Evolutionary conservation across 2,797 vertebrate genomes (phyloP), one percentile per base, ranked within the genome.

Genomic region (Enteromius argenteus): DNA sequence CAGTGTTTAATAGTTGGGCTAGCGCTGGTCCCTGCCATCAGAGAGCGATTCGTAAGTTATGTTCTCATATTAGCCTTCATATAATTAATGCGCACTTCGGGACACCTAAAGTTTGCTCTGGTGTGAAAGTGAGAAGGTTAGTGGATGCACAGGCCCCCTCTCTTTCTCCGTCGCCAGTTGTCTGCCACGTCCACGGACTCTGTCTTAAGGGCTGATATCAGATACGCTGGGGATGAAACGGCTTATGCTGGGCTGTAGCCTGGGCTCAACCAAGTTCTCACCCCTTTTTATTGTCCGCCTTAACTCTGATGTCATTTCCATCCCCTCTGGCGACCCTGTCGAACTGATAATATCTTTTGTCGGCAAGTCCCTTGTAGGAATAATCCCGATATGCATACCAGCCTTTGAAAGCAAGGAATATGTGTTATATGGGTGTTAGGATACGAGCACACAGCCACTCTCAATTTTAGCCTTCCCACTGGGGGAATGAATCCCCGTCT

Each of bases 261-360:
- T 49, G 3, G 60, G 23, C 81, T 84, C 79, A 82, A 69, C 75
- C 53, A n/a, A 76, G 80, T 73, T 80, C 83, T 84, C 64, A 68
- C 67, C 13, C 80, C 71, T 66, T 85, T 79, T 56, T 78, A 87
- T 85, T 85, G 80, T 87, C 76, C n/a, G 64, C 60, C 39, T 81
- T 80, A 53, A 72, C 64, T 85, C 81, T 85, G 83, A 88, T 88
- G 88, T 88, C 86, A 89, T 86, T 85, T 90, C 87, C 82, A 82
- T 87, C 71, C 79, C 85, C 56, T 35, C 46, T 79, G 68, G 79
- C 53, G 60, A 85, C 86, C 86, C 87, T 51, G 51, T 42, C 49
- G 73, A 77, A 80, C 78, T 51, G 87, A 87, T 90, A 84, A 85
- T 84, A 85, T 87, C 87, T 86, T 71, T 80, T 72, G 74, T 79